Evolutionary conservation across 2,113 vertebrate genomes (phyloP).

Genomic region (Lasiurus borealis): DNA sequence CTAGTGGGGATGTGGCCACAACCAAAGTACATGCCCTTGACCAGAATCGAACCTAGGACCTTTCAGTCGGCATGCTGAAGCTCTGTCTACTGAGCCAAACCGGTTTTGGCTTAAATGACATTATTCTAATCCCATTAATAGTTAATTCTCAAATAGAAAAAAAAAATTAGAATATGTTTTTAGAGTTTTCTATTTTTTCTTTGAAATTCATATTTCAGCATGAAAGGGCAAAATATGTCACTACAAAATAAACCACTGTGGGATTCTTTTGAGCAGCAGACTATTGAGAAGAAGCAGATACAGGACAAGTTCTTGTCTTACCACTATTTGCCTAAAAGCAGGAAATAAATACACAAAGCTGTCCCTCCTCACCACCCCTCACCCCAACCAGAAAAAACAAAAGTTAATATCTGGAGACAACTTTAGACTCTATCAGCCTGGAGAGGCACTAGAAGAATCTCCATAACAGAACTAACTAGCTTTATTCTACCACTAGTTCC

Average conservation of each 20-base stretch:
- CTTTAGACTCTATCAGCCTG: background rate
- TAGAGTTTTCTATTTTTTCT: background rate
- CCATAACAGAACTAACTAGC: background rate
- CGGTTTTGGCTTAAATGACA: background rate
- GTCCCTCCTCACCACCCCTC: background rate
- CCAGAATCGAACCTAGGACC: no score
- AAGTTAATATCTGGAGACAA: background rate
- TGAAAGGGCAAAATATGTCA: background rate
- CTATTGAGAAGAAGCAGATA: background rate
- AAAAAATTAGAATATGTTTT: background rate
- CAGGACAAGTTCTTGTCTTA: background rate
- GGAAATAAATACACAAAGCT: background rate
- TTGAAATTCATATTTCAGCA: background rate
- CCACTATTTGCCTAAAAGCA: background rate
- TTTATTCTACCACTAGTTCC: no score
- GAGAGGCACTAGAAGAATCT: background rate
- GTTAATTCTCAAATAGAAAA: conserved; percentile 16
- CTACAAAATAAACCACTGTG: background rate
- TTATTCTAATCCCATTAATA: background rate
- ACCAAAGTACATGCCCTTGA: no score
- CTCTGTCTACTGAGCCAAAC: no score
- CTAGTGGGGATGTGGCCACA: no score
- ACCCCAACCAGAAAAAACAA: background rate
- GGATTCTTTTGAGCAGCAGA: background rate
- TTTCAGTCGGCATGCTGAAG: no score